Conservation (phyloP, 2,113 vertebrate species). For the Pterocles gutturalis region DNA sequence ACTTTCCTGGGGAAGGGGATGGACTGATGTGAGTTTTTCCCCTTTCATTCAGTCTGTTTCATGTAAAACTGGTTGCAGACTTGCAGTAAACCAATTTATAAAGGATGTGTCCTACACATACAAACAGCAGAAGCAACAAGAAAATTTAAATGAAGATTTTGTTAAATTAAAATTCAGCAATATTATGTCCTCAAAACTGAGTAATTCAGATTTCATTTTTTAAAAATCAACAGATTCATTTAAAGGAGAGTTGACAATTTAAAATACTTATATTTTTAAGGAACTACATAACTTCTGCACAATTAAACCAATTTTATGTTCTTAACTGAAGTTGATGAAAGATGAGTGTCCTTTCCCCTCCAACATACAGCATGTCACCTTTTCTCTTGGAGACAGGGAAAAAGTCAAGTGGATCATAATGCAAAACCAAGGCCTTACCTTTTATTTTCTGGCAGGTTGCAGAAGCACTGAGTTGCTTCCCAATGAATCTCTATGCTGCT, state of each 20-base stretch:
- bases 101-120: not conserved
- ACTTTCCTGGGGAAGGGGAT: not conserved
- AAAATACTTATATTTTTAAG: not conserved
- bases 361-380: not conserved
- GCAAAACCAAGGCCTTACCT: not conserved
- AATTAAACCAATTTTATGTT: not conserved
- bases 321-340: not conserved
- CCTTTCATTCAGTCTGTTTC: not conserved
- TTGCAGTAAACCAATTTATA: not conserved
- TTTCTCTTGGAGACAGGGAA: not conserved
- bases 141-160: not conserved
- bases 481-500: not conserved
- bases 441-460: not conserved
- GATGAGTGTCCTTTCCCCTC: not conserved
- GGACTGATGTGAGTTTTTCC: not conserved
- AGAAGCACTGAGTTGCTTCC: not conserved
- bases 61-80: not conserved
- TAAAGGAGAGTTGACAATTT: not conserved
- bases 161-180: not conserved
- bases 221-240: not conserved
- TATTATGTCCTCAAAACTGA: not conserved
- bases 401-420: not conserved
- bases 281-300: not conserved
- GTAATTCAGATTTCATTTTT: not conserved
- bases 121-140: not conserved